Base-by-base conservation (phyloP, 2,113 vertebrate genomes). In the Castor canadensis region DNA sequence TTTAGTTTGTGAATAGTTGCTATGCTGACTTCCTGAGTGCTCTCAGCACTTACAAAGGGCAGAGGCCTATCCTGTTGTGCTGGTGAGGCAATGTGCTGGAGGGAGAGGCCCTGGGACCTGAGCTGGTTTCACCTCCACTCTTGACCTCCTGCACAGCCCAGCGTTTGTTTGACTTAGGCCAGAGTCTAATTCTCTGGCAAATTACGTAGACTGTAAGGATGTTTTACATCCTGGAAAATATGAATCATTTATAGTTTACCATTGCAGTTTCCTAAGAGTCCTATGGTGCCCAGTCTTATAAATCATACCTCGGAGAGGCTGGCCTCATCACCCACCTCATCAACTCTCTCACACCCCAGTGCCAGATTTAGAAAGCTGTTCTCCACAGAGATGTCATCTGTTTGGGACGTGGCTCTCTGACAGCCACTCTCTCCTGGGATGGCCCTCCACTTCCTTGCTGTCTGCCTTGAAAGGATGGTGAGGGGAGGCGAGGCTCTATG, bases 181-280 rank as follows among this genome's bases (percentile, higher is more conserved):
- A 97, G 94, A 97, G 64, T 66, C 96, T 93, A 76, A 96, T 38
- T 96, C 83, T 95, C 94, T 96, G 97, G 87, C 91, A 95, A 40
- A 87, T 87, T 93, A 43, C 92, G 95, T 95, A 88, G 81, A 97
- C 97, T 97, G 71, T 94, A 92, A 96, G 95, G 93, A 58, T 47
- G 43, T 97, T 98, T 97, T 97, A 91, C 97, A 54, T 98, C 95
- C 92, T 97, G 95, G 84, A 98, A 96, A 97, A 95, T 95, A 94
- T 0, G 0, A 97, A 95, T 97, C 94, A 95, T 92, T 54, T 94
- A 75, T 96, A 88, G 52, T 89, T 96, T 49, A 75, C 43, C 87
- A 26, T 82, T 94, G 35, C 58, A 87, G 80, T 95, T 97, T 97
- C 93, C 94, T 95, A 76, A 94, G 95, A 96, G 38, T 40, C 2